These are phyloP conservation scores for Chloroclystis v-ata DNA, from an alignment of 2,888 invertebrate species.

Conservation along the genomic window DNA sequence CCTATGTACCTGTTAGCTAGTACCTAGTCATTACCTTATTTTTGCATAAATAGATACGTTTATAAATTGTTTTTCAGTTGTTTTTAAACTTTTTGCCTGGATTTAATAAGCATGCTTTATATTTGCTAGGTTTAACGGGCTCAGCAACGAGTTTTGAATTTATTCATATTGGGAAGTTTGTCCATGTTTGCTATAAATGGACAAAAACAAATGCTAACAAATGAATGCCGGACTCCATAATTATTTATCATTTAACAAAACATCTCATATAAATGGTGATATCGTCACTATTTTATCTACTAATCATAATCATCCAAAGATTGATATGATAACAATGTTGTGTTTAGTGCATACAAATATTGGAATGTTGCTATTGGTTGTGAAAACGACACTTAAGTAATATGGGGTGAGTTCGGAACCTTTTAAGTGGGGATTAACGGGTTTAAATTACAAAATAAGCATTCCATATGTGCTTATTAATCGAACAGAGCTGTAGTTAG, in stretches of 20 bases:
- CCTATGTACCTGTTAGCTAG: conserved; percentile 1
- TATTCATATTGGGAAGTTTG: too few relatives aligned
- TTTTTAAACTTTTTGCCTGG: background rate
- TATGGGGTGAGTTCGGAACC: background rate
- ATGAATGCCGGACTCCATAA: too few relatives aligned
- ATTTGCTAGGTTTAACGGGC: background rate
- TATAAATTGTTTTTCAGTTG: background rate
- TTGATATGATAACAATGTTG: background rate
- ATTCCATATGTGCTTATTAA: too few relatives aligned
- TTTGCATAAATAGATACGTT: background rate
- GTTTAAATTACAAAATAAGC: background rate
- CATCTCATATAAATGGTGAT: too few relatives aligned
- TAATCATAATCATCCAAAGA: too few relatives aligned
- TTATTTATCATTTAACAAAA: too few relatives aligned
- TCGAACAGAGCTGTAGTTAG: background rate
- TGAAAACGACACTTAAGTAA: background rate
- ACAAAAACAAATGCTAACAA: too few relatives aligned
- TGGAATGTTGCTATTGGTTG: background rate
- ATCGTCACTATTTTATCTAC: too few relatives aligned
- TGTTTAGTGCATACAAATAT: background rate
- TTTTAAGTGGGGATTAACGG: background rate
- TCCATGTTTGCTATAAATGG: too few relatives aligned
- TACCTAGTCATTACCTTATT: conserved; percentile 1
- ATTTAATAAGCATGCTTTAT: background rate
- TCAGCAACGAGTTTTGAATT: too few relatives aligned